These are phyloP conservation scores for Melanogrammus aeglefinus DNA, from an alignment of 2,797 vertebrate species.

Conservation along the genomic window DNA sequence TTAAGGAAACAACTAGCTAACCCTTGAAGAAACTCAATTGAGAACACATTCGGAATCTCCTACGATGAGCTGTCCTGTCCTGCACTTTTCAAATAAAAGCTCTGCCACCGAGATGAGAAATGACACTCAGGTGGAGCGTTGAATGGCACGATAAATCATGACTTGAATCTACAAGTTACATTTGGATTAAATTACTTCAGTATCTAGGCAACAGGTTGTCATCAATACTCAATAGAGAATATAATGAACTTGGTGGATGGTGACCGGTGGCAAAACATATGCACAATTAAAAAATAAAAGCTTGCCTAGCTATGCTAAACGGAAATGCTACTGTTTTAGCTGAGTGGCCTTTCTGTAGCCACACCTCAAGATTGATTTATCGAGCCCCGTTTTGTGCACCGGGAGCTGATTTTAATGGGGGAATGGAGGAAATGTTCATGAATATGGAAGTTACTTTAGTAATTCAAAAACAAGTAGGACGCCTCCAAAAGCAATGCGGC, in stretches of 20 bases:
- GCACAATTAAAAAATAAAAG: background rate
- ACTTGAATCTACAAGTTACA: background rate
- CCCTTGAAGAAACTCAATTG: background rate
- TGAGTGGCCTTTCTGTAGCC: slow-evolving; percentile 26
- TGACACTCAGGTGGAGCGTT: background rate
- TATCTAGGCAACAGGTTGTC: background rate
- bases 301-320: slow-evolving; percentile 30
- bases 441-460: background rate
- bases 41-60: background rate
- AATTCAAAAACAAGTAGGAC: background rate
- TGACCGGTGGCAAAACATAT: background rate
- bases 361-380: slow-evolving; percentile 46
- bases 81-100: background rate
- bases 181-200: background rate
- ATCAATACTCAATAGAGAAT: background rate
- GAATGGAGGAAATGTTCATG: background rate
- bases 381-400: slow-evolving; percentile 45
- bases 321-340: slow-evolving; percentile 54
- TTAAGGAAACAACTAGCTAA: no score
- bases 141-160: background rate
- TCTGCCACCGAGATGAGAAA: background rate
- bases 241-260: background rate
- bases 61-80: background rate
- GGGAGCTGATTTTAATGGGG: slow-evolving; percentile 35
- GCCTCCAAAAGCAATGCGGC: background rate